These are phyloP conservation scores for Salpingus planirostris DNA, from an alignment of 2,888 invertebrate species.

Conservation along the genomic window DNA sequence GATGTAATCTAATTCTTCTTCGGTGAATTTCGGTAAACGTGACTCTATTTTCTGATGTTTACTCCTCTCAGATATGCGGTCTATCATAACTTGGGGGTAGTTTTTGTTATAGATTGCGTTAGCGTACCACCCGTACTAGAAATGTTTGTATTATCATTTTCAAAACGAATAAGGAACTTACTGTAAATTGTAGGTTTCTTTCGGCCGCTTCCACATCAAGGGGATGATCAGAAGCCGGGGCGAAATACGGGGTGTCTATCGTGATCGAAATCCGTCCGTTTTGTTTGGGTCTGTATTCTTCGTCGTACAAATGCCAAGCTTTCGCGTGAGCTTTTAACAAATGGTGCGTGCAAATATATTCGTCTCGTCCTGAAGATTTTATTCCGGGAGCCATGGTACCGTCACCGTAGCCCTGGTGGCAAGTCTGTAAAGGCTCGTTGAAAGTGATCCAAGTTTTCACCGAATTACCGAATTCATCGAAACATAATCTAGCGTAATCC, in stretches of 20 bases:
- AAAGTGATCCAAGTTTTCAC: conserved; percentile 46
- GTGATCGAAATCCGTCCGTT: conserved; percentile 36
- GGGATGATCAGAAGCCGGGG: conserved; percentile 46
- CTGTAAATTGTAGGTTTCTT: conserved; percentile 46
- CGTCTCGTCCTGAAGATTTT: conserved; percentile 27
- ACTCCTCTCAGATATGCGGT: conserved; percentile 44
- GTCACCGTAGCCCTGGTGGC: conserved; percentile 23
- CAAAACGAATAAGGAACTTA: background rate
- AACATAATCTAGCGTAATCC: conserved; percentile 47
- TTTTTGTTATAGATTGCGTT: conserved; percentile 55
- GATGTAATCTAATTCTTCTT: conserved; percentile 49
- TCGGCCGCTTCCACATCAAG: conserved; percentile 43
- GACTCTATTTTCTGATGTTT: conserved; percentile 49
- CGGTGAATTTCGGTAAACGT: conserved; percentile 51
- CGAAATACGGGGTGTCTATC: conserved; percentile 51
- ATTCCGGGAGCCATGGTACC: conserved; percentile 32
- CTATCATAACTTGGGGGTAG: conserved; percentile 55
- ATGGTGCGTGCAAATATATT: conserved; percentile 57
- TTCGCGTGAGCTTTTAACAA: conserved; percentile 59
- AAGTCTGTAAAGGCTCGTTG: conserved; percentile 41
- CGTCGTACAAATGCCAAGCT: conserved; percentile 55
- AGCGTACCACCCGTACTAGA: conserved; percentile 21
- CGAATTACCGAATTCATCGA: conserved; percentile 23
- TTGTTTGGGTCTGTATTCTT: conserved; percentile 47
- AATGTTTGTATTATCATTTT: background rate